Base-by-base conservation (phyloP, 2,888 invertebrate species). In the Mechanitis mazaeus region DNA sequence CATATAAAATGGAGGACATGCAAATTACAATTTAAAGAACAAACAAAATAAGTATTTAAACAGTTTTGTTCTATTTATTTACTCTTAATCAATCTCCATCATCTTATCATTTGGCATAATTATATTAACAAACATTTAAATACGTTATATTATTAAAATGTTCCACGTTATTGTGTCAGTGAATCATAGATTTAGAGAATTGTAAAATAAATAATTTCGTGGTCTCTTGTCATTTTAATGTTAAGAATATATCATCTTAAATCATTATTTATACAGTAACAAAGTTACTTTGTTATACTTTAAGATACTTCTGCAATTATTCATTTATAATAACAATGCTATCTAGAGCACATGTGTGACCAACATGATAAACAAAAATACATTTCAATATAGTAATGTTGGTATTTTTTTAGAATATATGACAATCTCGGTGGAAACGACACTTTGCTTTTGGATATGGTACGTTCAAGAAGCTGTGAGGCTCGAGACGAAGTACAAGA, bases 391-490 rank as follows among this genome's bases (percentile, higher is more conserved):
- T 28, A 20, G 12, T 47, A 28, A 47, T 47, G 47, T 47, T 28
- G 7, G 47, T 7, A 6, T 50, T 50, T 31, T 50, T 50, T 31
- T 9, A 50, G 50, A 31, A 50, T 31, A 50, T 69, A 71, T 12
- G 72, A 76, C 2, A 72, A 79, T 63, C 70, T 81, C 59, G 81
- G 80, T 7, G 76, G 76, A 1, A 74, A 79, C 60, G 86, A 84
- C 7, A 88, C 85, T 1, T 59, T 77, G 59, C 76, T 89, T 2
- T 70, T 89, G 50, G 78, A 87, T 54, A 83, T 87, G 85, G 85
- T 89, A 45, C 83, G 89, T 20, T 83, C 81, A 3, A 79, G 76
- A 56, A 83, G 80, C 64, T 77, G 71, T 20, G 83, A 83, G 55
- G 42, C 72, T n/a, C 71, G 76, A 46, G 76, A 76, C n/a, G 84